Evolutionary conservation across 2,797 vertebrate genomes (phyloP).

Genomic region (Hirundo rustica): DNA sequence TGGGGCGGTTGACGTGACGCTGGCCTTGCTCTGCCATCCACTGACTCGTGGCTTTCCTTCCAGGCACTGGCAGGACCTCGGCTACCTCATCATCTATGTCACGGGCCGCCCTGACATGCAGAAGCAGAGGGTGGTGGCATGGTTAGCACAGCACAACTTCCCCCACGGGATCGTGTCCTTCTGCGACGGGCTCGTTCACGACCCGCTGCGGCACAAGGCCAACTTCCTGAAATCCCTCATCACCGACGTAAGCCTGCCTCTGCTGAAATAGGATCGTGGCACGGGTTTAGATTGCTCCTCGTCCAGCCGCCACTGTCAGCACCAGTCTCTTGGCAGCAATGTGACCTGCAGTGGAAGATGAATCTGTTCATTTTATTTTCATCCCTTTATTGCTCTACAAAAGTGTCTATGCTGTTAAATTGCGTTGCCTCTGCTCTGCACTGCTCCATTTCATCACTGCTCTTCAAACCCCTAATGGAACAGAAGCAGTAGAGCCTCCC

Average conservation of each 20-base stretch:
- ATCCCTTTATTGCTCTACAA: background rate
- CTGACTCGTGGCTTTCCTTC: background rate
- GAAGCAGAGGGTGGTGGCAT: constrained; percentile 98
- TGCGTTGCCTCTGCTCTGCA: background rate
- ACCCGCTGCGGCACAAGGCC: constrained; percentile 96
- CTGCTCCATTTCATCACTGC: background rate
- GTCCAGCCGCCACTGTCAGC: background rate
- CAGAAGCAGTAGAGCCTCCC: background rate
- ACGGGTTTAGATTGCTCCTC: background rate
- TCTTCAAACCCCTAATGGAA: background rate
- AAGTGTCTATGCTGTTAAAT: background rate
- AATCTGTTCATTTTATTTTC: constrained; percentile 43
- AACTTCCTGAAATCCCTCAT: constrained; percentile 95
- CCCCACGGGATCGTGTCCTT: constrained; percentile 97
- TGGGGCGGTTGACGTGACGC: accelerated
- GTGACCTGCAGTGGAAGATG: constrained; percentile 22
- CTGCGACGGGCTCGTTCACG: constrained; percentile 95
- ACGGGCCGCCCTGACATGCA: constrained; percentile 99
- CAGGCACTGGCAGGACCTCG: constrained; percentile 99
- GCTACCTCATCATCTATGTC: constrained; percentile 98
- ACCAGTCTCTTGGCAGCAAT: constrained; percentile 1
- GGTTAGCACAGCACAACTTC: constrained; percentile 99
- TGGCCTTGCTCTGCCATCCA: background rate
- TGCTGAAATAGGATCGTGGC: background rate
- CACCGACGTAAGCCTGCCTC: constrained; percentile 82